phyloP scores from a whole-genome alignment of 2,888 invertebrate species.

The Gisinianus flammeolus region DNA sequence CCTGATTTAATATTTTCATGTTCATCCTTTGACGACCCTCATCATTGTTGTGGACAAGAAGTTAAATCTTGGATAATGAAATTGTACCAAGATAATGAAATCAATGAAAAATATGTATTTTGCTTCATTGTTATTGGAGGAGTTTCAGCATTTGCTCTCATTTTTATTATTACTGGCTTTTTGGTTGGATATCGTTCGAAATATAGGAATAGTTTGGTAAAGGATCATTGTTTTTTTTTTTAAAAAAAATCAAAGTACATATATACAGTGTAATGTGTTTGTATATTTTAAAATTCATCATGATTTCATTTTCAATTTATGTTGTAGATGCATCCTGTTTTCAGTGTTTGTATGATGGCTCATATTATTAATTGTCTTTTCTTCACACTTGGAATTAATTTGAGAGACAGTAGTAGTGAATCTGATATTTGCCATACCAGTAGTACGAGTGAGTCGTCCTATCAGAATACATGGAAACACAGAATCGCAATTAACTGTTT shows the following conservation, averaged over 20 bases:
- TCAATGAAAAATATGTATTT: not conserved
- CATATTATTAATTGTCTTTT: constrained; percentile 12
- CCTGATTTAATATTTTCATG: constrained; percentile 11
- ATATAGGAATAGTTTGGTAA: constrained; percentile 15
- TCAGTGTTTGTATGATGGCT: not conserved
- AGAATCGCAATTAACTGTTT: not conserved
- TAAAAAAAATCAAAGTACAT: not conserved
- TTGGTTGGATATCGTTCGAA: constrained; percentile 12
- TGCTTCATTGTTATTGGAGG: constrained; percentile 19
- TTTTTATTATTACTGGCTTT: constrained; percentile 19
- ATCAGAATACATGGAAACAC: not conserved
- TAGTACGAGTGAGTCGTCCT: not conserved
- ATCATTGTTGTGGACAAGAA: not conserved
- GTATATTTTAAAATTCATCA: not conserved
- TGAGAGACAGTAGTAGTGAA: not conserved
- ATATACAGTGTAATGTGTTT: not conserved
- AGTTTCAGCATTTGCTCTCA: not conserved
- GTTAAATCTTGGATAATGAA: not conserved
- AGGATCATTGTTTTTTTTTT: not conserved
- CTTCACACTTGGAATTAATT: not conserved
- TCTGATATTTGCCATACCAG: not conserved
- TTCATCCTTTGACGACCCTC: not conserved
- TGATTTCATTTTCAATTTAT: not conserved
- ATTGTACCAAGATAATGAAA: not conserved
- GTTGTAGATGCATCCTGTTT: constrained; percentile 22